Evolutionary conservation across 2,113 vertebrate genomes (phyloP).

Genomic region (Xiphias gladius): DNA sequence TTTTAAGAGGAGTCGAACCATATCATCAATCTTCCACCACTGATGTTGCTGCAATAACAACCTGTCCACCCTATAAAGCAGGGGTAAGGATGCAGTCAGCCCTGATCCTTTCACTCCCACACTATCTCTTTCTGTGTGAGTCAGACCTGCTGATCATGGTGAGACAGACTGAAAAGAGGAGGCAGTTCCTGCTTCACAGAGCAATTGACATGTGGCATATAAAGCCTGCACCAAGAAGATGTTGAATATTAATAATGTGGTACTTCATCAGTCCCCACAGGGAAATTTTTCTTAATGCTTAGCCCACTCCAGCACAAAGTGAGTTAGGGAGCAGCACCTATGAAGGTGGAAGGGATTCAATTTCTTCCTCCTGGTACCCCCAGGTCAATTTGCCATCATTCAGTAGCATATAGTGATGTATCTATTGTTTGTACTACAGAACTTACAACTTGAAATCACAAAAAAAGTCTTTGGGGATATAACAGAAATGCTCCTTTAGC

Average conservation of each 20-base stretch:
- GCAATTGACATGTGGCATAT: conserved; percentile 57
- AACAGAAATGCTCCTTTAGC: not conserved
- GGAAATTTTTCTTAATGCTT: conserved; percentile 42
- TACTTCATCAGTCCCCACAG: conserved; percentile 55
- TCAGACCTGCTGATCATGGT: conserved; percentile 77
- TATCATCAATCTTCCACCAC: conserved; percentile 58
- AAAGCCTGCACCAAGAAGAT: conserved; percentile 48
- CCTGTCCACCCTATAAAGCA: conserved; percentile 68
- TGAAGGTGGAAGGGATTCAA: not conserved
- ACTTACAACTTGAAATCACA: not conserved
- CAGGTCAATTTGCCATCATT: conserved; percentile 35
- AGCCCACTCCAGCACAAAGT: conserved; percentile 23
- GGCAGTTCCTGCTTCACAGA: conserved; percentile 53
- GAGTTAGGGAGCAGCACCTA: conserved; percentile 39
- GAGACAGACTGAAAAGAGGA: conserved; percentile 71
- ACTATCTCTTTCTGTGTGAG: conserved; percentile 63
- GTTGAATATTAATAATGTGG: conserved; percentile 60
- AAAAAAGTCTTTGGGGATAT: not conserved
- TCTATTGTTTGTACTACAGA: not conserved
- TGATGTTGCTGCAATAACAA: conserved; percentile 73
- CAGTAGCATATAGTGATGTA: conserved; percentile 7
- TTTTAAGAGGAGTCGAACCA: conserved; percentile 48
- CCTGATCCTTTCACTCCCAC: conserved; percentile 75
- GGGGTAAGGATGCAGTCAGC: conserved; percentile 61
- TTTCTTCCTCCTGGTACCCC: conserved; percentile 8